Percentiles rank a stretch among this genome's conserved stretches.
Evolutionary conservation across 1,140 invertebrate species (phyloP).

Genomic region (Sinonovacula constricta): DNA sequence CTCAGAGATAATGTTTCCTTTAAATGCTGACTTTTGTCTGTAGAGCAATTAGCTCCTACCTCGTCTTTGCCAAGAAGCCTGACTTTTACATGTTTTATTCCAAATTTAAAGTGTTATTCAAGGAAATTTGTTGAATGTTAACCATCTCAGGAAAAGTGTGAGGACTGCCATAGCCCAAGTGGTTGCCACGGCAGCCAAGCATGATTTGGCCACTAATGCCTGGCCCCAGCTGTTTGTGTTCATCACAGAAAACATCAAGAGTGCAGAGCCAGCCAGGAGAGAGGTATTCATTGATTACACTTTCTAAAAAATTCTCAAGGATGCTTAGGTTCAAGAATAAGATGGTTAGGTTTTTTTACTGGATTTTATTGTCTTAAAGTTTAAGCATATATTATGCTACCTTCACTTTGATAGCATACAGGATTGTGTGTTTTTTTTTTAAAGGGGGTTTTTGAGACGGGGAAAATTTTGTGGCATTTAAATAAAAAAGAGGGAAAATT

Average conservation of each 20-base stretch:
- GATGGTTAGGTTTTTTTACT: no score
- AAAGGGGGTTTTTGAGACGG: no score
- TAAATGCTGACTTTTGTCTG: background rate
- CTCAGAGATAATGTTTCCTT: background rate
- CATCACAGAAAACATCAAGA: conserved; percentile 82
- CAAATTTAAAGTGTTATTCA: background rate
- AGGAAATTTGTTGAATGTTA: background rate
- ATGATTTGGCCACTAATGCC: conserved; percentile 84
- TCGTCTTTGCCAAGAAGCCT: background rate
- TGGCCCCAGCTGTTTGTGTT: conserved; percentile 87
- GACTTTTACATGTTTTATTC: background rate
- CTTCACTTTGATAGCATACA: no score
- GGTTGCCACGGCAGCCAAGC: conserved; percentile 85
- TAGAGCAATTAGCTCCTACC: background rate
- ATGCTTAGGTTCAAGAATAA: no score
- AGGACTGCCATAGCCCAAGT: conserved; percentile 73
- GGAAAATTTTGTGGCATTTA: no score
- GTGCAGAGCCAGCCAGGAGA: conserved; percentile 81
- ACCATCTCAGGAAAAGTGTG: conserved; percentile 65
- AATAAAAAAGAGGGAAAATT: no score
- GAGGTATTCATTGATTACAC: no score
- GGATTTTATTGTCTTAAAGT: no score
- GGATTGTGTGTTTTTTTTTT: no score
- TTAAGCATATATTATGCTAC: no score
- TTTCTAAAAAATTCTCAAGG: no score